A percentile compares a stretch with the other conserved stretches of the same genome.
Conservation (phyloP, 2,888 invertebrate genomes). For the Agonopterix alstromeriana region DNA sequence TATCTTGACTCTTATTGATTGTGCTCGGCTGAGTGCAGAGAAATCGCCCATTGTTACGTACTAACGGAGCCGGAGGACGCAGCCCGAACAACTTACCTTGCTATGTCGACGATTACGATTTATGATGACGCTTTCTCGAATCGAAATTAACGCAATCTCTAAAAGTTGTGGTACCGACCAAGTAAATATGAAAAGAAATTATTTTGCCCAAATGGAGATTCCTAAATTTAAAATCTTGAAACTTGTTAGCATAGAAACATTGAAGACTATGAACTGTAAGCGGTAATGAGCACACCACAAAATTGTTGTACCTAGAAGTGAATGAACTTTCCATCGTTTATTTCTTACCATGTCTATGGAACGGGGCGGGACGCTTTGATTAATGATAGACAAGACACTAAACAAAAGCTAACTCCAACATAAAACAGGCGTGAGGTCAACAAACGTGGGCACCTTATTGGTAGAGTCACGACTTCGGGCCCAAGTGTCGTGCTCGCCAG, state of each 20-base stretch:
- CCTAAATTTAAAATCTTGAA: no score
- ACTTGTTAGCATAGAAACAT: no score
- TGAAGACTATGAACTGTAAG: no score
- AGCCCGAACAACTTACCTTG: background rate
- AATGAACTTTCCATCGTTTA: no score
- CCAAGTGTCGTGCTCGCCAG: slow-evolving; percentile 16
- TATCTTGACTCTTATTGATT: slow-evolving; percentile 47
- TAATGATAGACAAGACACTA: background rate
- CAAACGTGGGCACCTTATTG: slow-evolving; percentile 23
- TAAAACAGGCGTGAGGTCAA: slow-evolving; percentile 32
- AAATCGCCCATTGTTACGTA: slow-evolving; percentile 31
- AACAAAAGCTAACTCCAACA: background rate
- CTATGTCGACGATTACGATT: no score
- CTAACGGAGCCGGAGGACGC: background rate
- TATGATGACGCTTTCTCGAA: no score
- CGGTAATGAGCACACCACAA: no score
- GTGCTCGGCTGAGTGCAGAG: slow-evolving; percentile 18
- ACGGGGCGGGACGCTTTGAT: background rate
- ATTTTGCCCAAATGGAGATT: no score
- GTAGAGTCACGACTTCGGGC: slow-evolving; percentile 23
- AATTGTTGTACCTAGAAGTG: no score
- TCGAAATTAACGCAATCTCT: no score
- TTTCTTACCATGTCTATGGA: background rate
- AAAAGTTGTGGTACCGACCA: no score
- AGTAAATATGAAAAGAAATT: no score